Conservation (phyloP, 2,888 invertebrate species). For the Parthenolecanium corni region DNA sequence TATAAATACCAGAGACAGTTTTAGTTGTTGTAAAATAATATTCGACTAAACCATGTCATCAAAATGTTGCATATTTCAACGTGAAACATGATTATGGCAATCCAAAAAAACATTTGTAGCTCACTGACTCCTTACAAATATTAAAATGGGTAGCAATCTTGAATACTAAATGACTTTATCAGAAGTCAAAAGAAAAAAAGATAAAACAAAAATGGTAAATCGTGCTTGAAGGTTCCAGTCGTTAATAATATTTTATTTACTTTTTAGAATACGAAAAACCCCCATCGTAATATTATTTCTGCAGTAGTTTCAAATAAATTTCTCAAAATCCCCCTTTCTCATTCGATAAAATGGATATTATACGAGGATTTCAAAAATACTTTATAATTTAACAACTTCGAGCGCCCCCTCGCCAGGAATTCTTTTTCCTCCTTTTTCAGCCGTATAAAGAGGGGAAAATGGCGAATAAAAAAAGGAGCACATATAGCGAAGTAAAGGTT, state of each 20-base stretch:
- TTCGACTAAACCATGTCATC: too few relatives aligned
- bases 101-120: too few relatives aligned
- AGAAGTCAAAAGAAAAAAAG: background rate
- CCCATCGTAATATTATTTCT: constrained; percentile 11
- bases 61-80: too few relatives aligned
- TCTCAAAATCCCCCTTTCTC: constrained; percentile 8
- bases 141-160: too few relatives aligned
- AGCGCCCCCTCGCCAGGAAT: constrained; percentile 2
- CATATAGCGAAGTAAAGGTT: too few relatives aligned
- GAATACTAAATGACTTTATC: too few relatives aligned
- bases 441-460: too few relatives aligned
- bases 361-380: constrained; percentile 1
- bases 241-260: background rate
- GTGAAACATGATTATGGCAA: too few relatives aligned
- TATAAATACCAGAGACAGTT: too few relatives aligned
- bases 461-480: constrained; percentile 10
- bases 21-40: too few relatives aligned
- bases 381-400: constrained; percentile 23
- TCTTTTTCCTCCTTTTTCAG: constrained; percentile 1
- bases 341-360: constrained; percentile 6
- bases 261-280: background rate
- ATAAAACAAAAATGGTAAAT: constrained; percentile 4
- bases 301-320: constrained; percentile 7
- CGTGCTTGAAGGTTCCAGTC: background rate
- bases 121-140: too few relatives aligned